These are phyloP conservation scores for Phaedon cochleariae DNA, from an alignment of 2,888 invertebrate genomes.

Conservation along the genomic window DNA sequence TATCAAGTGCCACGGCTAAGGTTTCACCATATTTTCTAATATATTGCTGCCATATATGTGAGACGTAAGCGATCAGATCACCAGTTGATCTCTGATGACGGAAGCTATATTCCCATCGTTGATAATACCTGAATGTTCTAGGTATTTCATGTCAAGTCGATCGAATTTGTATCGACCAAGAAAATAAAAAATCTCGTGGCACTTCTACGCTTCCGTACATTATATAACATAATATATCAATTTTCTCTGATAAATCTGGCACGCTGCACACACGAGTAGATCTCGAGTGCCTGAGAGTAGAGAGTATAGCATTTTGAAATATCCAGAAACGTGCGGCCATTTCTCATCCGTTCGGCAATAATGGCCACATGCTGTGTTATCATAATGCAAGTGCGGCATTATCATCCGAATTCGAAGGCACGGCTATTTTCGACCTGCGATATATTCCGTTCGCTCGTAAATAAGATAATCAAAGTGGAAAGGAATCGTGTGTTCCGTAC, in stretches of 20 bases:
- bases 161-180: too few species aligned
- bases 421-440: conserved; percentile 44
- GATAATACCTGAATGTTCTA: too few species aligned
- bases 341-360: conserved; percentile 49
- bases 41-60: too few species aligned
- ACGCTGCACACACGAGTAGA: neutral
- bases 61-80: too few species aligned
- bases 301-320: conserved; percentile 12
- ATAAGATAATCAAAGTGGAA: conserved; percentile 46
- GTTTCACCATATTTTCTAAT: too few species aligned
- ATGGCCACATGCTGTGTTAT: conserved; percentile 55
- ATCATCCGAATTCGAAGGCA: conserved; percentile 47
- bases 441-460: conserved; percentile 53
- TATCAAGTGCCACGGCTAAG: too few species aligned
- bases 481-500: neutral
- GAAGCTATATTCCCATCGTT: too few species aligned
- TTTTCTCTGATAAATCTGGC: conserved; percentile 11
- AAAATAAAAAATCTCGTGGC: too few species aligned
- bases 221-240: conserved; percentile 7
- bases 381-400: conserved; percentile 54
- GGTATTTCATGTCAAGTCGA: too few species aligned
- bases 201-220: too few species aligned
- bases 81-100: too few species aligned
- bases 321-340: conserved; percentile 31
- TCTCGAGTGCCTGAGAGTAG: conserved; percentile 7